Conservation (phyloP, 2,797 vertebrate genomes). For the Intellagama lesueurii region DNA sequence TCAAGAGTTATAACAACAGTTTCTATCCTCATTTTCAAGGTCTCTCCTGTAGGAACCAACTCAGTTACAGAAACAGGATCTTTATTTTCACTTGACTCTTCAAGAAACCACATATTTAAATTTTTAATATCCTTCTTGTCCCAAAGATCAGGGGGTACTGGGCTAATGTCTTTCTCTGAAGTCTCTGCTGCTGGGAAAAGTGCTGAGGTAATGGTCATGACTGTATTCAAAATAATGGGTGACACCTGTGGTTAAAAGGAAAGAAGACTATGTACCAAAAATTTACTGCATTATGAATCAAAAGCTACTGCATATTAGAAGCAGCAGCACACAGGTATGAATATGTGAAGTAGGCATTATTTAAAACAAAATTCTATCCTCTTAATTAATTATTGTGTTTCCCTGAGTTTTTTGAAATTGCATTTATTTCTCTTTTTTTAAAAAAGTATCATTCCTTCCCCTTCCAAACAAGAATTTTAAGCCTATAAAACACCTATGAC, state of each 20-base stretch:
- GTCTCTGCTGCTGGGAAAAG: slow-evolving; percentile 87
- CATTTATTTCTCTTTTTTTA: no score
- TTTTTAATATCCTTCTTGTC: slow-evolving; percentile 86
- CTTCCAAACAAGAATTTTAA: neutral
- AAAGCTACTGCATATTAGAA: neutral
- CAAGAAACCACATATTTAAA: slow-evolving; percentile 96
- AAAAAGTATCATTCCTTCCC: neutral
- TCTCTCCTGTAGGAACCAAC: slow-evolving; percentile 88
- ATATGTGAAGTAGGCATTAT: neutral
- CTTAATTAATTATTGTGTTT: no score
- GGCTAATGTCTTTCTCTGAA: slow-evolving; percentile 81
- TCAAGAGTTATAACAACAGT: slow-evolving; percentile 94
- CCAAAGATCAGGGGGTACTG: slow-evolving; percentile 88
- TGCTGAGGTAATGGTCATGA: slow-evolving; percentile 94
- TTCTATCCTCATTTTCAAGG: slow-evolving; percentile 85
- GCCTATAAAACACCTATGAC: neutral
- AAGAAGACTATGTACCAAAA: neutral
- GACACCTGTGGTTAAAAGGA: slow-evolving; percentile 86
- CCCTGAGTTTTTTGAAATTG: no score
- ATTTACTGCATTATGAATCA: neutral
- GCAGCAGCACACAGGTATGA: neutral
- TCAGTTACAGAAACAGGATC: slow-evolving; percentile 74
- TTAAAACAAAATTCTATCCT: neutral
- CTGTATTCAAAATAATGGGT: slow-evolving; percentile 97
- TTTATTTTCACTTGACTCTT: slow-evolving; percentile 84